A percentile compares a stretch with the other conserved stretches of the same genome.
phyloP scores from a whole-genome alignment of 2,797 vertebrate genomes.

The Diceros bicornis region DNA sequence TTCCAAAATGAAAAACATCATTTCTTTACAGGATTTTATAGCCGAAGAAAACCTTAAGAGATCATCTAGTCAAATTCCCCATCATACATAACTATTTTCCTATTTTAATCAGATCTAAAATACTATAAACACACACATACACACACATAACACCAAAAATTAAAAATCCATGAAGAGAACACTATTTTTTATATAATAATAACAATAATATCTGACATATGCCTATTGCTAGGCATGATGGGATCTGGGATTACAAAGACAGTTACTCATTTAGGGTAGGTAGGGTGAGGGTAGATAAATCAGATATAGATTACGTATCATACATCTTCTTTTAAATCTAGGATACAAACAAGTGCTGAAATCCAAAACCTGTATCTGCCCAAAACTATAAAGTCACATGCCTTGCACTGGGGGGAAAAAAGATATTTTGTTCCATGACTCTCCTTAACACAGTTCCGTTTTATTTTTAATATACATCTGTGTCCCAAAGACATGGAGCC shows the following conservation, averaged over 20 bases:
- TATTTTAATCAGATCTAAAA: conserved; percentile 22
- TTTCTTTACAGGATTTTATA: background rate
- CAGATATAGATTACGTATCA: background rate
- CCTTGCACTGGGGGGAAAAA: background rate
- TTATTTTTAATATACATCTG: conserved; percentile 20
- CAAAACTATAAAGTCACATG: background rate
- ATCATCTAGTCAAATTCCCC: background rate
- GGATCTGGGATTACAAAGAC: background rate
- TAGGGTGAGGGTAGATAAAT: background rate
- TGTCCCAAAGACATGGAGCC: background rate
- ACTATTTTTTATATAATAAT: background rate
- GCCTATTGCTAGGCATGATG: background rate
- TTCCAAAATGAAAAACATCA: background rate
- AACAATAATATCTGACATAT: background rate
- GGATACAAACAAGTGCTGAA: conserved; percentile 17
- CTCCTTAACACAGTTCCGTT: background rate
- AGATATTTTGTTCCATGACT: conserved; percentile 7
- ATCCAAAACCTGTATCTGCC: background rate
- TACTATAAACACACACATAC: background rate
- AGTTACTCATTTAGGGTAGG: conserved; percentile 30
- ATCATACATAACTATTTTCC: background rate
- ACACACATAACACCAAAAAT: background rate
- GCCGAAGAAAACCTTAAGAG: background rate
- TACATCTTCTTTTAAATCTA: conserved; percentile 32
- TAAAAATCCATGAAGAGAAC: background rate